A percentile compares a stretch with the other conserved stretches of the same genome.
Conservation (phyloP, 2,113 vertebrate species). For the Ophiodon elongatus region DNA sequence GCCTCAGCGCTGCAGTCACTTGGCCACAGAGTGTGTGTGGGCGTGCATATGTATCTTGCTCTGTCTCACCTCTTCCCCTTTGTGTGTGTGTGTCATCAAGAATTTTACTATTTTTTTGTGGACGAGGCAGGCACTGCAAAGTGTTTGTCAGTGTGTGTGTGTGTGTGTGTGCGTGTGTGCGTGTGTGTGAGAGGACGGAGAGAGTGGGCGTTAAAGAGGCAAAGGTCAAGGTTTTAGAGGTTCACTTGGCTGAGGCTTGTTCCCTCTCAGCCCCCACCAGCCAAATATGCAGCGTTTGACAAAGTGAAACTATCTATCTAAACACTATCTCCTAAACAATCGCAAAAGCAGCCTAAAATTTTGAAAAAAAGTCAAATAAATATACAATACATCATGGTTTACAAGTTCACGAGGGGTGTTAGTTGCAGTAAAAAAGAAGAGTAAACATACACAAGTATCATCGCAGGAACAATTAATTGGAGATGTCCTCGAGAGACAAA, state of each 20-base stretch:
- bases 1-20: slow-evolving; percentile 63
- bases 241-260: slow-evolving; percentile 68
- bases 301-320: slow-evolving; percentile 66
- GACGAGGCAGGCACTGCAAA: slow-evolving; percentile 30
- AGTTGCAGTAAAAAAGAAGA: slow-evolving; percentile 19
- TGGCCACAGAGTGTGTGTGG: slow-evolving; percentile 45
- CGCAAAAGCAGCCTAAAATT: slow-evolving; percentile 35
- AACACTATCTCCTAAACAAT: slow-evolving; percentile 68
- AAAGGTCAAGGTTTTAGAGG: slow-evolving; percentile 78
- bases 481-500: slow-evolving; percentile 12
- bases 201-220: slow-evolving; percentile 57
- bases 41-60: slow-evolving; percentile 10
- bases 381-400: slow-evolving; percentile 56
- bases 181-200: slow-evolving; percentile 11
- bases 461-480: neutral
- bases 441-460: slow-evolving; percentile 7
- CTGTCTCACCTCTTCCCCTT: slow-evolving; percentile 42
- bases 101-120: slow-evolving; percentile 14
- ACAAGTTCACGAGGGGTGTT: slow-evolving; percentile 56
- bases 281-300: slow-evolving; percentile 67
- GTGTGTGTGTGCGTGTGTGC: slow-evolving; percentile 31
- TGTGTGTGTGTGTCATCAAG: slow-evolving; percentile 16
- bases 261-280: slow-evolving; percentile 63
- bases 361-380: slow-evolving; percentile 29
- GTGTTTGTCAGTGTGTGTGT: slow-evolving; percentile 30